Evolutionary conservation across 2,113 vertebrate species (phyloP), one percentile per base, ranked within the genome.

Genomic region (Tragelaphus imberbis): DNA sequence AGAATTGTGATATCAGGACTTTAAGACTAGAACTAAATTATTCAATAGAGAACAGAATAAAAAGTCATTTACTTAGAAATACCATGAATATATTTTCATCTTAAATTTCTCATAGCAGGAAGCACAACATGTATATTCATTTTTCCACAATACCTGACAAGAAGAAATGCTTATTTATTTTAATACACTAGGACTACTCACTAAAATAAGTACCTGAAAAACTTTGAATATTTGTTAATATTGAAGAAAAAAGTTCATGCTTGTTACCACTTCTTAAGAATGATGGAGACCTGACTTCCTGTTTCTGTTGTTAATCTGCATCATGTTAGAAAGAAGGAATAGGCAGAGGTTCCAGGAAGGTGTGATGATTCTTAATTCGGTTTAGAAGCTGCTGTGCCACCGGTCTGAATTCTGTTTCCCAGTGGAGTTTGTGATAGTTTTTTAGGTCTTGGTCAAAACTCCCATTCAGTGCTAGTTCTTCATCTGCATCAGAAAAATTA

Each of bases 331-430:
- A 97, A n/a, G 98, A 94, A 97, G 97, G 84, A 40, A 75, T 0
- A 9, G 96, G 90, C 91, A 97, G 95, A 49, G 98, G 30, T 81
- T 98, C 98, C 80, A 97, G 94, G 97, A 92, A 81, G 49, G 96
- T 79, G 14, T 53, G 95, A n/a, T 95, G 97, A 28, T 91, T 97
- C 98, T 98, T 98, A 92, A 99, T 98, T 61, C 98, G 99, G n/a
- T 98, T 98, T 49, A 98, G 98, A 94, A 99, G 99, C 80, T 99
- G 99, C 97, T 99, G 98, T 80, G 99, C 99, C 93, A 99, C 99
- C 4, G 99, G 99, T 65, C 99, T 98, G 98, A 99, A 99, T 93
- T 99, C 99, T 30, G 97, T 97, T 98, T 99, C 99, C 99, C 99
- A 99, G 71, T 99, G 99, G 2, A 99, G 97, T 97, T 77, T 99